Conservation (phyloP, 2,113 vertebrate species). For the Brienomyrus longianalis region DNA sequence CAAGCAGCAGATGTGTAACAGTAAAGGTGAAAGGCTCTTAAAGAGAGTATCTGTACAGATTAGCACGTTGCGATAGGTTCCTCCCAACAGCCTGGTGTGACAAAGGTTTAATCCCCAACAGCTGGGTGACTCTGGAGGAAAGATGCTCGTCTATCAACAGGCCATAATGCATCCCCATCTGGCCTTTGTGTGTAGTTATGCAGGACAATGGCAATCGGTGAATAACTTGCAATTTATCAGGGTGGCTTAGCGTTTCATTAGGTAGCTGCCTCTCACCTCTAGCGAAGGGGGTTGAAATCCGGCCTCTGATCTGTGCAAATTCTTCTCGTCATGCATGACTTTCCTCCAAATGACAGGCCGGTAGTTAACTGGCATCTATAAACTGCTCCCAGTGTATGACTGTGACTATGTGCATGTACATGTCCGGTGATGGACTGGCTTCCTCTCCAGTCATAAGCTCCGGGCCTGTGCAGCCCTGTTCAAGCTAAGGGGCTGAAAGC, state of each 20-base stretch:
- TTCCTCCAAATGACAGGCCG: neutral
- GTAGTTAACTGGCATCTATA: neutral
- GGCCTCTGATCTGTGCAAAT: neutral
- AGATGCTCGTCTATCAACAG: conserved; percentile 27
- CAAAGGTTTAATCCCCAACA: conserved; percentile 66
- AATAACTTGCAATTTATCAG: conserved; percentile 1
- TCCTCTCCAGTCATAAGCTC: neutral
- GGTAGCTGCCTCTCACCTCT: neutral
- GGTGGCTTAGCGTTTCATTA: neutral
- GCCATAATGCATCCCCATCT: conserved; percentile 15
- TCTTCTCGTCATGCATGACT: neutral
- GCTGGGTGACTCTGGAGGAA: conserved; percentile 52
- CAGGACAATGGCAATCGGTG: neutral
- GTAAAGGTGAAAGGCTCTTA: conserved; percentile 33
- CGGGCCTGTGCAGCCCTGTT: neutral
- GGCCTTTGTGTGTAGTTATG: conserved; percentile 26
- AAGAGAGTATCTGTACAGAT: conserved; percentile 51
- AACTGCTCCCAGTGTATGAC: neutral
- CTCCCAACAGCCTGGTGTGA: conserved; percentile 43
- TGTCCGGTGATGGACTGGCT: neutral
- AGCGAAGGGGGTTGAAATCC: neutral
- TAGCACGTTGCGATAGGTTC: conserved; percentile 36
- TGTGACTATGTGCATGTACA: neutral
- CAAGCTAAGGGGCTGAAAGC: neutral
- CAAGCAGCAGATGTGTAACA: conserved; percentile 43